Base-by-base conservation (phyloP, 53 echinoderm and acorn worm species). In the Mesocentrotus franciscanus region DNA sequence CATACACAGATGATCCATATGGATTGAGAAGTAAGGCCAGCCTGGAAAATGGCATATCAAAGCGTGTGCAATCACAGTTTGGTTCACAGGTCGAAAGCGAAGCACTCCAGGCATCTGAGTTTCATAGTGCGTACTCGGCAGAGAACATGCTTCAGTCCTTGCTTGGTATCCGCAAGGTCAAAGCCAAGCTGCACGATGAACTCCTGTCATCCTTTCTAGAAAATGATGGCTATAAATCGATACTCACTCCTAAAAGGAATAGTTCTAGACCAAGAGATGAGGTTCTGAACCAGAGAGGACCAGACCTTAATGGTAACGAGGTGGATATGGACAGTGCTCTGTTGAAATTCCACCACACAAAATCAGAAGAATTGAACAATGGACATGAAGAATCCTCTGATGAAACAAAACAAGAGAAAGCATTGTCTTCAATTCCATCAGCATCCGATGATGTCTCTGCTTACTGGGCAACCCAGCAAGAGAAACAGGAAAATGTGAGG, bases 61-160 rank as follows among this genome's bases (percentile, higher is more conserved):
- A 89, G 87, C 56, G 62, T 29, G 61, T 62, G 9, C 59, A 81
- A 0, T 58, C 39, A 15, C 34, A 66, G 42, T 87, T 33, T 27
- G 70, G 62, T 85, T 70, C 85, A n/a, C 36, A 85, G 34, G 55
- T 60, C 8, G 87, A 85, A 12, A 85, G 26, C 14, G 95, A 94
- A n/a, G 97, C 96, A 9, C 66, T 95, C 10, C 93, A 89, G 61
- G 95, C 95, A 1, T 85, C 95, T 4, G 95, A 94, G 34, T 94
- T 94, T 56, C 95, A 94, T 62, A 94, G 95, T 62, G 87, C 85
- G 16, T 94, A 85, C 71, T 94, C 95, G 10, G 97, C 96, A 15
- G 95, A 98, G 16, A 97, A 96, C 60, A 97, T 98, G 90, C 93
- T 98, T 4, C 92, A 96, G 26, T 95, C 97, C 76, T 96, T 98